Conservation (phyloP, 2,113 vertebrate species). For the Tachycineta bicolor region DNA sequence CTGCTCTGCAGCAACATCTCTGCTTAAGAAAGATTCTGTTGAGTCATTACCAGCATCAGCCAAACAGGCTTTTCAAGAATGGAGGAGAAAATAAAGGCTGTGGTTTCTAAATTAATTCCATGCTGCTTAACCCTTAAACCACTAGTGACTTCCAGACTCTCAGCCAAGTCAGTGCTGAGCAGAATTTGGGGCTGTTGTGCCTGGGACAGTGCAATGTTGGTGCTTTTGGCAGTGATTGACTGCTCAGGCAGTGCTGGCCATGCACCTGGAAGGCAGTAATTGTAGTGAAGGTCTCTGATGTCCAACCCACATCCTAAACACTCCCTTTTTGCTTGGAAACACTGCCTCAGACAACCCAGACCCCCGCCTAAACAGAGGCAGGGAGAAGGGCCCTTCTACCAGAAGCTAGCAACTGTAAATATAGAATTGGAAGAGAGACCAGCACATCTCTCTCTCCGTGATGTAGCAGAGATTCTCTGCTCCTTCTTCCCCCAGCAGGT, state of each 20-base stretch:
- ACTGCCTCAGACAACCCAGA: neutral
- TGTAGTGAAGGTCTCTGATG: neutral
- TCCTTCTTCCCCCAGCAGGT: neutral
- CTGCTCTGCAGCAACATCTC: conserved; percentile 3
- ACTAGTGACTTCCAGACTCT: conserved; percentile 6
- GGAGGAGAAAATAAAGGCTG: conserved; percentile 61
- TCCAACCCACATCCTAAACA: neutral
- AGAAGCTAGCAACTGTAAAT: neutral
- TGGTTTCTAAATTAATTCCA: conserved; percentile 59
- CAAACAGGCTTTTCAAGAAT: conserved; percentile 73
- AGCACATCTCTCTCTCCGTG: neutral
- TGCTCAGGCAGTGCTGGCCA: neutral
- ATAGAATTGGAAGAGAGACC: neutral
- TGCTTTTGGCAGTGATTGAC: neutral
- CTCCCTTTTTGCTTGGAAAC: neutral
- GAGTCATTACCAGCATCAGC: conserved; percentile 62
- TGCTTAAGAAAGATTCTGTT: conserved; percentile 66
- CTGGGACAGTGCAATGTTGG: neutral
- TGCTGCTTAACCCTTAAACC: conserved; percentile 57
- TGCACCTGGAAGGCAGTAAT: neutral
- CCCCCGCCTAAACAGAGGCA: neutral
- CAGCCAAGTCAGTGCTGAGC: neutral
- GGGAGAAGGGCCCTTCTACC: neutral
- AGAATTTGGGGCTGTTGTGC: neutral
- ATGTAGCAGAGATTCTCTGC: neutral